Conservation (phyloP, 2,113 vertebrate genomes). For the Nycticorax nycticorax region DNA sequence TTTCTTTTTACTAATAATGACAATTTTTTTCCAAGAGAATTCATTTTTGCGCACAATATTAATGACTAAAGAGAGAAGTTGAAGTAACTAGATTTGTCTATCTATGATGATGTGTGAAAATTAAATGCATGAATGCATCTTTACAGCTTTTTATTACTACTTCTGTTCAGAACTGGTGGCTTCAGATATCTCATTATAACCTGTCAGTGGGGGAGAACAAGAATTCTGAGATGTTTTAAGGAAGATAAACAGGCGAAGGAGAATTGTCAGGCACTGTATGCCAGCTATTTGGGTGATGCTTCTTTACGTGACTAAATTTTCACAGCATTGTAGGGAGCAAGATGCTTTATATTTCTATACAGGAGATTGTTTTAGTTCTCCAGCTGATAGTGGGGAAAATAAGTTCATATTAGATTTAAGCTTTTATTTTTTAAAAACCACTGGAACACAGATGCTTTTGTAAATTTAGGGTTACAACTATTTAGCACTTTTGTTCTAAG, state of each 20-base stretch:
- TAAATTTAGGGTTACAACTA: neutral
- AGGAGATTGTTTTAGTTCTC: neutral
- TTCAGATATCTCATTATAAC: slow-evolving; percentile 4
- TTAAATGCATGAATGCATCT: neutral
- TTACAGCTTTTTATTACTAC: neutral
- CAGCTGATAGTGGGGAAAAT: neutral
- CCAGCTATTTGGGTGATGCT: neutral
- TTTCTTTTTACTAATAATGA: neutral
- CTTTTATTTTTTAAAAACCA: neutral
- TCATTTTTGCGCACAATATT: neutral
- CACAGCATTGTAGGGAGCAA: neutral
- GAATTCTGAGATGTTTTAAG: slow-evolving; percentile 60
- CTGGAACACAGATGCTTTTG: neutral
- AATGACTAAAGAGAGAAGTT: neutral
- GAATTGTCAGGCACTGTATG: neutral
- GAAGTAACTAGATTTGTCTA: neutral
- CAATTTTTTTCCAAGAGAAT: neutral
- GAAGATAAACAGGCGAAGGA: neutral
- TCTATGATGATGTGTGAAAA: neutral
- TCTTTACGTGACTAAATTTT: neutral
- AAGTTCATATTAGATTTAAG: neutral
- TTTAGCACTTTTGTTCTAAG: slow-evolving; percentile 26
- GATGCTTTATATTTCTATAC: neutral
- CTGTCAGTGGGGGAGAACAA: slow-evolving; percentile 62
- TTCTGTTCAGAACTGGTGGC: neutral